phyloP scores from a whole-genome alignment of 2,888 invertebrate genomes.

The Caenorhabditis sp. region DNA sequence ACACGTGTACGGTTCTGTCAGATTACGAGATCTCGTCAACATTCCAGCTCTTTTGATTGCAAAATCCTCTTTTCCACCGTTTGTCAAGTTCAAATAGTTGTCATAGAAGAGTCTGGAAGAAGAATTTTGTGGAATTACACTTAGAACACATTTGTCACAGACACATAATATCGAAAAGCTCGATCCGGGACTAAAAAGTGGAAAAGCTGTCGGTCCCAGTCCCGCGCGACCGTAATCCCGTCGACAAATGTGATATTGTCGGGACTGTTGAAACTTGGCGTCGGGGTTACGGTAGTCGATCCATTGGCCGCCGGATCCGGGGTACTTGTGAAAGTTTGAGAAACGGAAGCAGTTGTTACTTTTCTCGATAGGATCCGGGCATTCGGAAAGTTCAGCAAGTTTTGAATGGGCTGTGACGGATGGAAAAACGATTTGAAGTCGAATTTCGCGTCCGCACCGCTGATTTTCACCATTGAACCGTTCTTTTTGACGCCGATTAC shows the following conservation, averaged over 20 bases:
- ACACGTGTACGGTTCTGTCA: too few species aligned
- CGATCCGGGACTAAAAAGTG: neutral
- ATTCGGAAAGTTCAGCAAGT: neutral
- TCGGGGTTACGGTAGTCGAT: neutral
- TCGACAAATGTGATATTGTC: neutral
- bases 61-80: too few species aligned
- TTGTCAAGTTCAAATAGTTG: too few species aligned
- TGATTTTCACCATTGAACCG: neutral
- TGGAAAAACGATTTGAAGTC: slow-evolving; percentile 16
- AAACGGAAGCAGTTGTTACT: neutral
- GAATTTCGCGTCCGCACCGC: neutral
- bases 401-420: neutral
- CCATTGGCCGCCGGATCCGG: too few species aligned
- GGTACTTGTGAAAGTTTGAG: neutral
- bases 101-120: neutral
- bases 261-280: neutral
- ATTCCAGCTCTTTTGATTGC: too few species aligned
- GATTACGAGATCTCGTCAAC: too few species aligned
- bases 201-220: neutral
- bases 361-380: neutral
- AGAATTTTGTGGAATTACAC: neutral
- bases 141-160: too few species aligned
- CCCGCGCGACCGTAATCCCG: neutral
- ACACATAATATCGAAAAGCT: neutral
- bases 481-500: slow-evolving; percentile 13